Evolutionary conservation across 2,113 vertebrate species (phyloP), one percentile per base, ranked within the genome.

Genomic region (Gobius niger): DNA sequence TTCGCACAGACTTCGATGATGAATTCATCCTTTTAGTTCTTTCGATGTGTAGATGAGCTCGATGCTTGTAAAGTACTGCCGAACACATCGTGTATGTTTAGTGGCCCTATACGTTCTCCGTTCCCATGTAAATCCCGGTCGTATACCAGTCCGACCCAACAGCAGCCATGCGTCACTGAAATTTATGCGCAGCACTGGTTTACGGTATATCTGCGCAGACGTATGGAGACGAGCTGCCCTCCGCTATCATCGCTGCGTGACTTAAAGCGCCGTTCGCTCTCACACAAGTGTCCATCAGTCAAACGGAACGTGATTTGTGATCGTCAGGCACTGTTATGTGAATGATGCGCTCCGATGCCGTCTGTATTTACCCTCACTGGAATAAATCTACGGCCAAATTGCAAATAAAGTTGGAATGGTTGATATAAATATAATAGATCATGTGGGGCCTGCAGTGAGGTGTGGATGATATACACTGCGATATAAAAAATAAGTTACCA

Each of bases 81-180:
- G 24, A 34, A 34, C 24, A 34, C 24, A 34, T 34, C 24, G 5
- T 34, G 5, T 34, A 53, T 53, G 19, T 53, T 19, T 53, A 53
- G n/a, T 16, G 49, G 16, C 52, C 18, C 7, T 54, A 2, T 8
- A 49, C 7, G 24, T 19, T 18, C 18, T 3, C 8, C 11, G 13
- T 57, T 57, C 19, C 1, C 7, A 68, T 73, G 47, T 76, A 75
- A 83, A 80, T 84, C 72, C 56, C 67, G 46, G 53, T 15, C 72
- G 62, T 65, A 78, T 74, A 67, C 68, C 76, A 78, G 56, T 46
- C 66, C 57, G 53, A 1, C 70, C 34, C 54, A 6, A 41, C 44
- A 44, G 14, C 24, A 19, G 74, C 19, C 34, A 72, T 78, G 59
- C 24, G 75, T 82, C 74, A 71, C 60, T 47, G 18, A 40, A 13